Base-by-base conservation (phyloP, 2,888 invertebrate genomes). In the Sympetrum striolatum region DNA sequence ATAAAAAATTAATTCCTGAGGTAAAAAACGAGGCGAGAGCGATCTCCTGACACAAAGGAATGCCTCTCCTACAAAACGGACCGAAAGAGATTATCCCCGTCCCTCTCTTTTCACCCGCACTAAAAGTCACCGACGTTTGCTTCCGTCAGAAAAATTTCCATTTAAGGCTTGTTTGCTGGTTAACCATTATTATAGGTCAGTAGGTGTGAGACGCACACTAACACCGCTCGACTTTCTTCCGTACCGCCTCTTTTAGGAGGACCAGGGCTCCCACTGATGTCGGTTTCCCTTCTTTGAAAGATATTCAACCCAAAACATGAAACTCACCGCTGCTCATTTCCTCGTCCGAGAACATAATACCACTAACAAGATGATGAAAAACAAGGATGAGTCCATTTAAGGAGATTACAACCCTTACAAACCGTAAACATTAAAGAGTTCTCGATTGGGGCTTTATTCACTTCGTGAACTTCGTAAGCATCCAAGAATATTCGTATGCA, bases 161-260 rank as follows among this genome's bases (percentile, higher is more conserved):
- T 58, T 58, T 44, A 58, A 35, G 58, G 82, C 58, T 82, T 53
- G 58, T 58, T 58, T 82, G 82, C 53, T 82, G 82, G 82, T 82
- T 82, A 35, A 53, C 82, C 58, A 82, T 58, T 58, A 35, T 82
- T 58, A 31, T 58, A 15, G 58, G 82, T 22, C 82, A 35, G 53
- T 48, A 35, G 82, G 82, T 53, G 82, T 58, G 82, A 18, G 48
- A 39, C 22, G 53, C 31, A 73, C 73, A 73, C 73, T 73, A 73
- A 73, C 73, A 73, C 25, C 73, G 60, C n/a, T 60, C 60, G 31
- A 73, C 73, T 73, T 31, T 31, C 73, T 73, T 31, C 25, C 73
- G 73, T 14, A 31, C 73, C 73, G 73, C 73, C 73, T 31, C n/a
- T 31, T 73, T 31, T 31, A 25, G 15, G 8, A 31, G 73, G 31